Evolutionary conservation across 2,888 invertebrate species (phyloP).

Genomic region (Acholoe squamosa): DNA sequence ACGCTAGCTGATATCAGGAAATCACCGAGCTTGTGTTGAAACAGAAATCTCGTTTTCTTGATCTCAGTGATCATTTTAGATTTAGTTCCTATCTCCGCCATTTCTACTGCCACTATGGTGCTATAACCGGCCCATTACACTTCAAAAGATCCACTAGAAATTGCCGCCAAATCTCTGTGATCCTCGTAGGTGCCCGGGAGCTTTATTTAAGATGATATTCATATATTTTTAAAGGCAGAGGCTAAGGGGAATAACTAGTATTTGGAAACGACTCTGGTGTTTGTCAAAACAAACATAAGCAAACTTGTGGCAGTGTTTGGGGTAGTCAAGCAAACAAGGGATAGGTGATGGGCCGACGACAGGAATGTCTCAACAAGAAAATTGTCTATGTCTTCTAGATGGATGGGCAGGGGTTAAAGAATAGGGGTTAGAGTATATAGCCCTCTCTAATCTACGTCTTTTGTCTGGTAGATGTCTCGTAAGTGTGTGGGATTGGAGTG

Average conservation of each 20-base stretch:
- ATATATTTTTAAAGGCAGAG: background rate
- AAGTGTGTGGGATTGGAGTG: no score
- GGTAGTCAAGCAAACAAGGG: background rate
- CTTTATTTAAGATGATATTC: background rate
- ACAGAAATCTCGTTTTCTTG: background rate
- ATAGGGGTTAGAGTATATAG: no score
- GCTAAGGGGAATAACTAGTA: background rate
- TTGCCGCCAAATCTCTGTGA: background rate
- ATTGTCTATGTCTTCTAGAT: background rate
- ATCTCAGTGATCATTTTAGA: background rate
- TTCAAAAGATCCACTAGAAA: no score
- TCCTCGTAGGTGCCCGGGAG: background rate
- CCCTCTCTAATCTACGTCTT: no score
- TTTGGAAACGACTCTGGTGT: constrained; percentile 21
- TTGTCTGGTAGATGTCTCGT: no score
- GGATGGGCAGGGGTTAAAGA: no score
- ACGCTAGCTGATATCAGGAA: no score
- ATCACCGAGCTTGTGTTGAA: no score
- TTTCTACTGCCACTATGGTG: no score
- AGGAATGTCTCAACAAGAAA: no score
- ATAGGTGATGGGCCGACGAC: background rate
- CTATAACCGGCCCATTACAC: no score
- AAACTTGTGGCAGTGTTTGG: constrained; percentile 18
- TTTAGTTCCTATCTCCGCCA: background rate
- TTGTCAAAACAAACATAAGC: constrained; percentile 30